Evolutionary conservation across 2,113 vertebrate species (phyloP), one percentile per base, ranked within the genome.

Genomic region (Axis porcinus): DNA sequence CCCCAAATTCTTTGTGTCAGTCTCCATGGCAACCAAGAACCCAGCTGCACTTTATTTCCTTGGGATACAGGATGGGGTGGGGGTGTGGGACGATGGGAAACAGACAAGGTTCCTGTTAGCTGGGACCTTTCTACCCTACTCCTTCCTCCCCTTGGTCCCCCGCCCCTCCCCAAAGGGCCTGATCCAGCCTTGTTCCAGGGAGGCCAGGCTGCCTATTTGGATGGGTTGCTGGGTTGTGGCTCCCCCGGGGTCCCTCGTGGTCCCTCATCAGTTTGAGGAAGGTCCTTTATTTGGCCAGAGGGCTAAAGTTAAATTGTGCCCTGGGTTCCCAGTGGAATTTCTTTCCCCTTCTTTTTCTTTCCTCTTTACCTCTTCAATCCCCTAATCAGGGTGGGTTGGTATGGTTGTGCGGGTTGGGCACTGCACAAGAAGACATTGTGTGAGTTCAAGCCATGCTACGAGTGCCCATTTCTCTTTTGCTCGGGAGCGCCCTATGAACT

Each of bases 1-100:
- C 87, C 36, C 25, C 16, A 12, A 98, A 81, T 33, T 94, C 67
- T 93, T 93, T 62, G 87, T 96, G 89, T 85, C 81, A 57, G 97
- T 98, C 45, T 28, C 90, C 88, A 95, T 97, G 91, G 97, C 85
- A 98, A 97, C 92, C 23, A 52, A 74, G 85, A 95, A 96, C 50
- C 50, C 79, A 64, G 84, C 47, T 64, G 64, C 54, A 92, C 74
- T 96, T 87, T 55, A 92, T 97, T 97, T 97, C 90, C 94, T 89
- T 5, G 19, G 91, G 86, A 94, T 81, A 54, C 6, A 15, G 91
- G 47, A 40, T 36, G 67, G 62, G 86, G 47, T 47, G 50, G 57
- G 58, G 19, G 60, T 9, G 36, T 54, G 15, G 21, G 60, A 43
- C 14, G 2, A 55, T 52, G 70, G 55, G 83, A 89, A 54, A 21